Evolutionary conservation across 2,888 invertebrate species (phyloP).

Genomic region (Plagodis pulveraria): DNA sequence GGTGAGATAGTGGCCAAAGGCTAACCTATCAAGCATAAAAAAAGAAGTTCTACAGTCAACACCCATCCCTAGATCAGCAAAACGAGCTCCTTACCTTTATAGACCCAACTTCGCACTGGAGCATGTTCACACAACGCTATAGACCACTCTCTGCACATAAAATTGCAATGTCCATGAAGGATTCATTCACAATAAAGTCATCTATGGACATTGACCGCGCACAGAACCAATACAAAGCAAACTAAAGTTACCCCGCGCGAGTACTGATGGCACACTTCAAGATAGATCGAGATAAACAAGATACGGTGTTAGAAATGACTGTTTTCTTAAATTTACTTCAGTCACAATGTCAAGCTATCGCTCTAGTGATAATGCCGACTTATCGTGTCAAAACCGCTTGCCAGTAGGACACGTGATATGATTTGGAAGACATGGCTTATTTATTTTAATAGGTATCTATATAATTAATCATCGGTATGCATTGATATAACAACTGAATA

Average conservation of each 20-base stretch:
- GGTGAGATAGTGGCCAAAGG: no score
- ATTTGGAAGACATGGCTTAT: not conserved
- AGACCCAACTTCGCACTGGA: slow-evolving; percentile 62
- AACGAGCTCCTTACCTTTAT: slow-evolving; percentile 54
- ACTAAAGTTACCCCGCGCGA: slow-evolving; percentile 7
- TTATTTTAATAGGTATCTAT: not conserved
- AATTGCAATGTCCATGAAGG: slow-evolving; percentile 23
- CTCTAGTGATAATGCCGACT: slow-evolving; percentile 12
- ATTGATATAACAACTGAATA: no score
- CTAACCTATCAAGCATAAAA: no score
- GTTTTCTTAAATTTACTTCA: slow-evolving; percentile 15
- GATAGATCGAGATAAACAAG: slow-evolving; percentile 12
- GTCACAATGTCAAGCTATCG: slow-evolving; percentile 19
- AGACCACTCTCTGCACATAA: slow-evolving; percentile 6
- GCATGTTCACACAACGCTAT: slow-evolving; percentile 46
- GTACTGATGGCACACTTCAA: slow-evolving; percentile 15
- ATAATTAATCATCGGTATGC: no score
- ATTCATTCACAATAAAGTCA: slow-evolving; percentile 22
- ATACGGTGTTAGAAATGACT: slow-evolving; percentile 2
- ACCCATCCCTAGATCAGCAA: not conserved
- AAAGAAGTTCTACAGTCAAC: no score
- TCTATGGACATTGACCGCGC: slow-evolving; percentile 8
- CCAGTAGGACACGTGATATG: slow-evolving; percentile 5
- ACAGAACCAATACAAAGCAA: slow-evolving; percentile 17
- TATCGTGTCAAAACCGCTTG: slow-evolving; percentile 16